Percentiles rank a stretch among this genome's conserved stretches.
Conservation (phyloP, 2,797 vertebrate species). For the Phrynocephalus guinanensis region DNA sequence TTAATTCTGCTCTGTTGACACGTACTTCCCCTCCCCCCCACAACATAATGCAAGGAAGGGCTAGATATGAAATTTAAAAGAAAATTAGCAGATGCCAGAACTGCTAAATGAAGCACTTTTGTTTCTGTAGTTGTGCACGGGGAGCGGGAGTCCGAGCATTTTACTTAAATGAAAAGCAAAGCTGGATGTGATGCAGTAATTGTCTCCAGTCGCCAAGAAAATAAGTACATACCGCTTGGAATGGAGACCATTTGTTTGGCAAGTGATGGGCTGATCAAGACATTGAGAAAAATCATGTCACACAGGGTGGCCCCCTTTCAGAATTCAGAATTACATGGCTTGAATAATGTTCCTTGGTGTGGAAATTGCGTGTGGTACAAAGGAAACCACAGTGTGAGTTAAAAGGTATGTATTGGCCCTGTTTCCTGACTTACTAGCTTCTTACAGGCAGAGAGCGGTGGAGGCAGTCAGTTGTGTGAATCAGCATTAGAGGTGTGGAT, state of each 20-base stretch:
- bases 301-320: neutral
- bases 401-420: no score
- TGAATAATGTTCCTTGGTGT: neutral
- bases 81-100: conserved; percentile 65
- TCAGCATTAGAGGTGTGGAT: neutral
- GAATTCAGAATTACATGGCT: neutral
- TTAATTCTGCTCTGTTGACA: conserved; percentile 75
- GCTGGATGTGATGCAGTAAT: neutral
- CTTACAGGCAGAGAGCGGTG: neutral
- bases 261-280: neutral
- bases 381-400: neutral
- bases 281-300: neutral
- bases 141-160: neutral
- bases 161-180: neutral
- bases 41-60: conserved; percentile 53
- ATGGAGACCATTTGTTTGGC: neutral
- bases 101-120: conserved; percentile 49
- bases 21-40: conserved; percentile 30
- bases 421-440: neutral
- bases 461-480: neutral
- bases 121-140: neutral
- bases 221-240: neutral
- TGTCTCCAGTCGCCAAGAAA: conserved; percentile 33
- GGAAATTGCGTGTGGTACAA: neutral
- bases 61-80: conserved; percentile 73